Evolutionary conservation across 2,113 vertebrate genomes (phyloP).

Genomic region (Neotoma lepida): DNA sequence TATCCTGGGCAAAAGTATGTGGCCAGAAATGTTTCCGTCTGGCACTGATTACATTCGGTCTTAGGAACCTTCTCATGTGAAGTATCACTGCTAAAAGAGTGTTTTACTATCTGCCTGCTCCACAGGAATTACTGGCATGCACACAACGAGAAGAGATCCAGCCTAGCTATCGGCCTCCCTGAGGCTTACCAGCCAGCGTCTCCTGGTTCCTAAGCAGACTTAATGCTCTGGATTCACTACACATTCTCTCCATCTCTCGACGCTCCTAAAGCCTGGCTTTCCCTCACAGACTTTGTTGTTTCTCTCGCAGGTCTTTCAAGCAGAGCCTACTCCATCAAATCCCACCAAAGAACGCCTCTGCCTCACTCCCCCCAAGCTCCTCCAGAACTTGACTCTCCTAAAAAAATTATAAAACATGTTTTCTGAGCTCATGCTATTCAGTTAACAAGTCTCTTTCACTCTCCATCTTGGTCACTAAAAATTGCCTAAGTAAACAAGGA

Average conservation of each 20-base stretch:
- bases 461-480: neutral
- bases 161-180: neutral
- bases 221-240: neutral
- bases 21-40: conserved; percentile 58
- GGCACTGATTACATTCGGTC: conserved; percentile 5
- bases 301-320: conserved; percentile 26
- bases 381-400: neutral
- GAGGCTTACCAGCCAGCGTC: conserved; percentile 10
- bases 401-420: neutral
- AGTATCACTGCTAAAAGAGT: conserved; percentile 27
- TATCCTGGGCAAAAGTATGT: neutral
- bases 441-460: neutral
- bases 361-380: neutral
- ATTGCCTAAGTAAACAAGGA: neutral
- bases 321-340: neutral
- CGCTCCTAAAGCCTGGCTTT: neutral
- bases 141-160: conserved; percentile 38
- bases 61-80: conserved; percentile 26
- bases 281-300: neutral
- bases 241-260: neutral
- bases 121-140: conserved; percentile 46
- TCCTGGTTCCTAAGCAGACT: neutral
- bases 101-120: conserved; percentile 45
- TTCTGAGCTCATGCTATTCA: neutral
- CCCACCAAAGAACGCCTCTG: neutral